Evolutionary conservation across 1,140 invertebrate genomes (phyloP).

Genomic region (Belonocnema kinseyi): DNA sequence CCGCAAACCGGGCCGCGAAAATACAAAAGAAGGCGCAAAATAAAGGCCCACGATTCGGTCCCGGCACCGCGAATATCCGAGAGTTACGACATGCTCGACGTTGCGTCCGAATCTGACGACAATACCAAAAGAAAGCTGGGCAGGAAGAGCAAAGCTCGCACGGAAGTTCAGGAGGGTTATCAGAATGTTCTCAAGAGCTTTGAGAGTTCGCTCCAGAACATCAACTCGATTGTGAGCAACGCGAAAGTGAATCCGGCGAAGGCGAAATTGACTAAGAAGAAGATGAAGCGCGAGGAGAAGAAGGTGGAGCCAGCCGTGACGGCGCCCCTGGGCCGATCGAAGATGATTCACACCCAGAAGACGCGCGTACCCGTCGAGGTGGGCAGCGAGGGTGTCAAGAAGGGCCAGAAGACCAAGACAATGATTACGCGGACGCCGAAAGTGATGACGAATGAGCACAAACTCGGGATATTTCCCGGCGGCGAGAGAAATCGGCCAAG

Average conservation of each 20-base stretch:
- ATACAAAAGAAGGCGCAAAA: conserved; percentile 85
- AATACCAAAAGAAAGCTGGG: conserved; percentile 70
- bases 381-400: conserved; percentile 74
- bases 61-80: conserved; percentile 66
- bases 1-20: conserved; percentile 86
- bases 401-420: conserved; percentile 78
- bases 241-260: conserved; percentile 69
- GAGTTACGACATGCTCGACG: conserved; percentile 67
- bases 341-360: conserved; percentile 86
- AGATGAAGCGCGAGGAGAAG: conserved; percentile 68
- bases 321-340: conserved; percentile 76
- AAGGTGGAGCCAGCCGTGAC: conserved; percentile 60
- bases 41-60: conserved; percentile 79
- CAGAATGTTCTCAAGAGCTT: conserved; percentile 75
- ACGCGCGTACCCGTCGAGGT: conserved; percentile 77
- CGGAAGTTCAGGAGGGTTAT: conserved; percentile 73
- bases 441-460: conserved; percentile 71
- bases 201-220: conserved; percentile 77
- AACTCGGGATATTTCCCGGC: conserved; percentile 67
- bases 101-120: conserved; percentile 73
- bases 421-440: conserved; percentile 77
- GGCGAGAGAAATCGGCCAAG: conserved; percentile 77
- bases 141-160: conserved; percentile 67
- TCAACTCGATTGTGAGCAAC: conserved; percentile 75
- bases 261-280: conserved; percentile 66